phyloP scores from a whole-genome alignment of 2,113 vertebrate genomes.

The Psilopsiagon aurifrons region DNA sequence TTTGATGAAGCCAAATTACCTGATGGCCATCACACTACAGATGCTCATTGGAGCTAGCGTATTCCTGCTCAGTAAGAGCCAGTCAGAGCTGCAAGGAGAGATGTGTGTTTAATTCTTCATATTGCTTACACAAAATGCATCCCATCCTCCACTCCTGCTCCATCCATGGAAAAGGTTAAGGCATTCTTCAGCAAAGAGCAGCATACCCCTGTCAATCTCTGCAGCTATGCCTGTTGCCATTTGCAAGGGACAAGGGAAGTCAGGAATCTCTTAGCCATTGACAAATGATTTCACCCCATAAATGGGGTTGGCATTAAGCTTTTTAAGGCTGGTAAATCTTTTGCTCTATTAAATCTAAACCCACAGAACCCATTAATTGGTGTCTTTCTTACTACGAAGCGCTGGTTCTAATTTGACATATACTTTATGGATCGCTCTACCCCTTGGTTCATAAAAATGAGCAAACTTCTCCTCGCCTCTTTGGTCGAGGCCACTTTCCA shows the following conservation, averaged over 20 bases:
- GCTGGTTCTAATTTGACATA: constrained; percentile 69
- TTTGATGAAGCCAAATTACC: neutral
- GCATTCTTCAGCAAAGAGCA: neutral
- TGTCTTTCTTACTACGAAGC: constrained; percentile 64
- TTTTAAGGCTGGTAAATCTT: constrained; percentile 77
- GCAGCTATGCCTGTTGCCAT: neutral
- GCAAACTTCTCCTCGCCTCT: neutral
- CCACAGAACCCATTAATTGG: constrained; percentile 73
- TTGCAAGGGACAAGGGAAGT: constrained; percentile 1
- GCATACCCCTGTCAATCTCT: neutral
- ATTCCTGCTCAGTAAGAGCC: neutral
- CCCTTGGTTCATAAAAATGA: constrained; percentile 69
- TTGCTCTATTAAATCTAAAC: constrained; percentile 74
- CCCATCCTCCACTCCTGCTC: neutral
- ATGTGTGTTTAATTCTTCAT: neutral
- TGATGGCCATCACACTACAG: neutral
- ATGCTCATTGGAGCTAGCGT: neutral
- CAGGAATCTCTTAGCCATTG: constrained; percentile 51
- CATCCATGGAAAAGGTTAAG: neutral
- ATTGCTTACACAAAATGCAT: neutral
- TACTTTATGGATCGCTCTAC: constrained; percentile 61
- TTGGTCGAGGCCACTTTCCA: constrained; percentile 51
- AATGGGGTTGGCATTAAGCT: constrained; percentile 53
- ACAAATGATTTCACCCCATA: constrained; percentile 59
- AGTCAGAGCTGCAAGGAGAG: neutral